Evolutionary conservation across 1,140 invertebrate genomes (phyloP).

Genomic region (Metopolophium dirhodum): DNA sequence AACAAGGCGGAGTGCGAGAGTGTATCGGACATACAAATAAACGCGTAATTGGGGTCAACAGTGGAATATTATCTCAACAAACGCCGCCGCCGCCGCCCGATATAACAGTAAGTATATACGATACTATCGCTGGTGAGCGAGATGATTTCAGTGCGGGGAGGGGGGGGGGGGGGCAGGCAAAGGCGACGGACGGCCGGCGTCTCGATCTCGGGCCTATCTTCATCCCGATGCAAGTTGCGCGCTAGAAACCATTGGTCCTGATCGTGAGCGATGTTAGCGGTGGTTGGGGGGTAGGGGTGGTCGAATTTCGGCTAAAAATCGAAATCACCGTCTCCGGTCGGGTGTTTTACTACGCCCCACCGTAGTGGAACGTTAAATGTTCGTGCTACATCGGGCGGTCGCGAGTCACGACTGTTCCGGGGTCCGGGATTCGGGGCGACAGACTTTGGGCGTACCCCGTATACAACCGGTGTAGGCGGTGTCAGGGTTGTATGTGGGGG

Average conservation of each 20-base stretch:
- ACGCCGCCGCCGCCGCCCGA: not conserved
- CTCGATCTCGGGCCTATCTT: not conserved
- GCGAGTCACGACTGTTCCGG: not conserved
- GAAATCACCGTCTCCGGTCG: not conserved
- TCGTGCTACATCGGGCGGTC: not conserved
- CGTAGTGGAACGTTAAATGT: not conserved
- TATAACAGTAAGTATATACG: not conserved
- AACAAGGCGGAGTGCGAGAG: not conserved
- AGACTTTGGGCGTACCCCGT: not conserved
- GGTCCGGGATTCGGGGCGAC: not conserved
- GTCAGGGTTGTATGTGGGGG: not conserved
- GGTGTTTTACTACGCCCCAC: no score
- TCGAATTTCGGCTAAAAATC: not conserved
- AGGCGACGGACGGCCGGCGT: not conserved
- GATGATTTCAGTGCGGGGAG: not conserved
- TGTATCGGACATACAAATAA: not conserved
- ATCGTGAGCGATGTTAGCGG: not conserved
- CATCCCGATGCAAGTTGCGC: not conserved
- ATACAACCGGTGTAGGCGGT: not conserved
- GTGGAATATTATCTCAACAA: not conserved
- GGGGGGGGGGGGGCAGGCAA: not conserved
- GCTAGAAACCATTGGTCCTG: not conserved
- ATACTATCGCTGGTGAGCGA: not conserved
- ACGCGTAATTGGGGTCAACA: not conserved
- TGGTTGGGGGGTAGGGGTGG: no score